Evolutionary conservation across 1,140 invertebrate species (phyloP).

Genomic region (Cardiocondyla obscurior): DNA sequence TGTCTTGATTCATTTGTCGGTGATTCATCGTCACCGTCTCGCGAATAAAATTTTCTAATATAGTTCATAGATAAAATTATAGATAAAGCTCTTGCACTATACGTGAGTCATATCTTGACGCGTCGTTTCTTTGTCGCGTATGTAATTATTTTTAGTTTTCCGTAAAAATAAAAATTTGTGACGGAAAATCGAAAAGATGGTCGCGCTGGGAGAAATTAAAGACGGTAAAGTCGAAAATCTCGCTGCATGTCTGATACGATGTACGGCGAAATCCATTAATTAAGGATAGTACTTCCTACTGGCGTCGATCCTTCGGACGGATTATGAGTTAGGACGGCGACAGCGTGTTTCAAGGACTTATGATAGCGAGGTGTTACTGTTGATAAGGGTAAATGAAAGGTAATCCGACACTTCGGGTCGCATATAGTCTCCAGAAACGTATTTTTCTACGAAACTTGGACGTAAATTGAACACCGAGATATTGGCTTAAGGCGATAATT

Average conservation of each 20-base stretch:
- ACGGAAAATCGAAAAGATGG: slow-evolving; percentile 21
- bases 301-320: slow-evolving; percentile 61
- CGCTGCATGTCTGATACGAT: slow-evolving; percentile 24
- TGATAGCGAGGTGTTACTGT: slow-evolving; percentile 3
- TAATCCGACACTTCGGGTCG: slow-evolving; percentile 56
- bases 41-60: not conserved
- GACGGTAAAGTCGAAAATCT: slow-evolving; percentile 13
- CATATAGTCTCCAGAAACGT: slow-evolving; percentile 20
- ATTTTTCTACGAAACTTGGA: slow-evolving; percentile 3
- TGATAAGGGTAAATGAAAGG: slow-evolving; percentile 68
- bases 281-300: slow-evolving; percentile 55
- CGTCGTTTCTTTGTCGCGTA: not conserved
- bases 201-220: slow-evolving; percentile 24
- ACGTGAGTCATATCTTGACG: not conserved
- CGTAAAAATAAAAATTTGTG: not conserved
- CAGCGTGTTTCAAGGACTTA: slow-evolving; percentile 61
- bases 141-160: not conserved
- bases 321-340: slow-evolving; percentile 68
- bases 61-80: not conserved
- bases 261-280: slow-evolving; percentile 65
- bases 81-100: too few species aligned
- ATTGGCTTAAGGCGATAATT: slow-evolving; percentile 24
- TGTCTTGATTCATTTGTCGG: not conserved
- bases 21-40: not conserved
- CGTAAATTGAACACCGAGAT: slow-evolving; percentile 36